Conservation (phyloP, 2,113 vertebrate species). For the Panurus biarmicus region DNA sequence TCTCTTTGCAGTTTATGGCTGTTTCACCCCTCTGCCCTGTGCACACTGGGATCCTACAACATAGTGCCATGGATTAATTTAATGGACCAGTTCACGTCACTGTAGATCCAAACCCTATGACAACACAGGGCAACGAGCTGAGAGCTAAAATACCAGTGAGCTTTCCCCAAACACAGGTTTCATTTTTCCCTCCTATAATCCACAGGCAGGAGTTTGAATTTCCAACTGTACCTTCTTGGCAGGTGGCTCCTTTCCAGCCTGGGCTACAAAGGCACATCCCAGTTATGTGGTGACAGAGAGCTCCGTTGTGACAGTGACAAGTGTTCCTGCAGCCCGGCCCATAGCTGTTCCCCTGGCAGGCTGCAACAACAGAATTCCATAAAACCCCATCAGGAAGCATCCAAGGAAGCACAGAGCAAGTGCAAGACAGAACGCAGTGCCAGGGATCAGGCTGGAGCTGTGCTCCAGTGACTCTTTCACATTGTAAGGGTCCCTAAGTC, state of each 20-base stretch:
- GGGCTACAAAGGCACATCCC: conserved; percentile 10
- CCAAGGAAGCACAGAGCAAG: not conserved
- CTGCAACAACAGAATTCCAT: not conserved
- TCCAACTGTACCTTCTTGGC: conserved; percentile 45
- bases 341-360: conserved; percentile 50
- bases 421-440: not conserved
- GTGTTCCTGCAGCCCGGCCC: conserved; percentile 47
- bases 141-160: not conserved
- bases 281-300: conserved; percentile 46
- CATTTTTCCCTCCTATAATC: not conserved
- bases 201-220: not conserved
- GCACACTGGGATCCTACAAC: not conserved
- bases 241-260: conserved; percentile 19
- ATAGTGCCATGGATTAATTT: not conserved
- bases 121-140: not conserved
- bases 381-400: not conserved
- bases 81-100: not conserved
- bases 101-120: not conserved
- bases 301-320: conserved; percentile 64
- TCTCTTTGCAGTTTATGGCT: not conserved
- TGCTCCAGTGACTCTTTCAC: not conserved
- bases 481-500: not conserved
- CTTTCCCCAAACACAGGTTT: not conserved
- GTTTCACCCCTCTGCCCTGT: not conserved
- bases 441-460: not conserved